Percentiles rank a stretch among this genome's conserved stretches.
Conservation (phyloP, 2,113 vertebrate genomes). For the Cathartes aura region DNA sequence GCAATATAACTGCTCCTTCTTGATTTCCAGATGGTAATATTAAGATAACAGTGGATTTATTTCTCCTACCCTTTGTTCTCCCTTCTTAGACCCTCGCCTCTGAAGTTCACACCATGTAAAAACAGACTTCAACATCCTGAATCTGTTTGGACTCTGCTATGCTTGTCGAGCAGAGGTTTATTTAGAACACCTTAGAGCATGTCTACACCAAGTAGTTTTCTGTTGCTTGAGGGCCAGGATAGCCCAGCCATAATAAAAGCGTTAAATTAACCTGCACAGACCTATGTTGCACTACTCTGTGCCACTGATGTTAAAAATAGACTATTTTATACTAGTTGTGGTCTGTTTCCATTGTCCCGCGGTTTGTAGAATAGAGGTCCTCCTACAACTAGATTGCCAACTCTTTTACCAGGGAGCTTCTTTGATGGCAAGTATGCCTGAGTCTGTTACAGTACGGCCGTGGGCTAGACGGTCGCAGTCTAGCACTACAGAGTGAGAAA, state of each 20-base stretch:
- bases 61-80: neutral
- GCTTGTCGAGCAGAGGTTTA: neutral
- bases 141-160: neutral
- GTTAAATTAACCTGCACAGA: neutral
- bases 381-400: neutral
- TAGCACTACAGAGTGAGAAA: neutral
- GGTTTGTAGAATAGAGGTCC: neutral
- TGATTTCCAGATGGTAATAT: neutral
- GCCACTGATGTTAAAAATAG: neutral
- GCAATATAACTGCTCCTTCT: neutral
- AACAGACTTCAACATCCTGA: neutral
- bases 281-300: neutral
- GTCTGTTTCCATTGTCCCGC: neutral
- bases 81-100: neutral
- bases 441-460: neutral
- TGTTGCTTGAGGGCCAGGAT: neutral
- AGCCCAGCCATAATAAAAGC: neutral
- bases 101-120: neutral
- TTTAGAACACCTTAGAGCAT: neutral
- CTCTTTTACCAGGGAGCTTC: neutral
- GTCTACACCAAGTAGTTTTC: neutral
- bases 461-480: neutral
- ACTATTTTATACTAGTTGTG: neutral
- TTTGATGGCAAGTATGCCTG: neutral
- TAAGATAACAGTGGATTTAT: neutral